These are phyloP conservation scores for Salvelinus sp. DNA, from an alignment of 2,113 vertebrate species.

Conservation along the genomic window DNA sequence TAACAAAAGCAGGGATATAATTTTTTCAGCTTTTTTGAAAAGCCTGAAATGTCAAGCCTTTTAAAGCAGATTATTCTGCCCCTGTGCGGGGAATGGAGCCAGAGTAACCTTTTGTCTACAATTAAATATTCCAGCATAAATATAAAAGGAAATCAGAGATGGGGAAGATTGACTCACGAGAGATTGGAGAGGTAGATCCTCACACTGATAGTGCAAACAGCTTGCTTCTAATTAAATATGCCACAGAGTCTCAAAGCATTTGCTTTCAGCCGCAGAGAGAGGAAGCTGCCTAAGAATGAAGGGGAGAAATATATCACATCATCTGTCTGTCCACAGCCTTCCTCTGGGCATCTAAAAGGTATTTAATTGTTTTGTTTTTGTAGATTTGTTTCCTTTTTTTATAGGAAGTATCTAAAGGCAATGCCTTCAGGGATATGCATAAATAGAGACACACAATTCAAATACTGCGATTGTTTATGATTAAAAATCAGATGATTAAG, in stretches of 20 bases:
- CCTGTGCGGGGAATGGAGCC: constrained; percentile 99
- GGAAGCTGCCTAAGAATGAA: constrained; percentile 95
- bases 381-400: constrained; percentile 64
- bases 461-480: constrained; percentile 74
- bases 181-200: constrained; percentile 99
- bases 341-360: constrained; percentile 98
- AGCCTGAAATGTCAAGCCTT: constrained; percentile 99
- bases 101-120: constrained; percentile 99
- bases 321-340: constrained; percentile 95
- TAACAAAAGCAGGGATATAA: constrained; percentile 99
- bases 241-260: constrained; percentile 96
- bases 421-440: constrained; percentile 74
- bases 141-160: constrained; percentile 99
- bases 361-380: constrained; percentile 88
- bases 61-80: constrained; percentile 99
- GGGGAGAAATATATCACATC: constrained; percentile 95
- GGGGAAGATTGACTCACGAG: constrained; percentile 99
- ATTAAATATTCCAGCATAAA: constrained; percentile 99
- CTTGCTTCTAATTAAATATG: constrained; percentile 99
- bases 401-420: constrained; percentile 67
- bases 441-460: constrained; percentile 59
- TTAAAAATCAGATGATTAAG: constrained; percentile 64
- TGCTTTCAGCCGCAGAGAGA: constrained; percentile 96
- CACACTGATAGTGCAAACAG: constrained; percentile 98
- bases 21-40: constrained; percentile 99